Evolutionary conservation across 2,888 invertebrate species (phyloP).

Genomic region (Aelia acuminata): DNA sequence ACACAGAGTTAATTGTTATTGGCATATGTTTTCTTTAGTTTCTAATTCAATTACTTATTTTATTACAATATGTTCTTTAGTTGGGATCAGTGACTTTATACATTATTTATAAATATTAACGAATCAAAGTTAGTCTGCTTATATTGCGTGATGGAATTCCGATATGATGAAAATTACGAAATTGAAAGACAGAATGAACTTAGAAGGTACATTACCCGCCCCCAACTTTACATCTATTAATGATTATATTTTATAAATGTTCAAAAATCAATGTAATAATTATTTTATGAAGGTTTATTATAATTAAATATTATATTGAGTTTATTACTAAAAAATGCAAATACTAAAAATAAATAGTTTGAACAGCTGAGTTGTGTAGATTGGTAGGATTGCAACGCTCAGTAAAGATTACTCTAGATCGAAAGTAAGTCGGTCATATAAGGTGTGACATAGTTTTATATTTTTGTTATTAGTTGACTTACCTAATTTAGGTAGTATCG

Average conservation of each 20-base stretch:
- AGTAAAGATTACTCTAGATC: background rate
- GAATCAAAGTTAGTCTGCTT: background rate
- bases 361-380: background rate
- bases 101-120: background rate
- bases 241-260: background rate
- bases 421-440: slow-evolving; percentile 18
- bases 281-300: background rate
- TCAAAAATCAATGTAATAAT: background rate
- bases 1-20: background rate
- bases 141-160: background rate
- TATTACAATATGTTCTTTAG: slow-evolving; percentile 1
- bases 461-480: background rate
- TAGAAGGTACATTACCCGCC: background rate
- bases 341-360: background rate
- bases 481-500: slow-evolving; percentile 2
- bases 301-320: background rate
- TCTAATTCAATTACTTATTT: background rate
- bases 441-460: background rate
- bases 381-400: background rate
- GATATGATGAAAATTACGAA: background rate
- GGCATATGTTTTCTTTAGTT: slow-evolving; percentile 19
- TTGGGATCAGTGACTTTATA: background rate
- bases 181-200: background rate
- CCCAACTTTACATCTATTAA: background rate
- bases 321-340: background rate